Conservation (phyloP, 1,140 invertebrate species). For the Nymphalis io region DNA sequence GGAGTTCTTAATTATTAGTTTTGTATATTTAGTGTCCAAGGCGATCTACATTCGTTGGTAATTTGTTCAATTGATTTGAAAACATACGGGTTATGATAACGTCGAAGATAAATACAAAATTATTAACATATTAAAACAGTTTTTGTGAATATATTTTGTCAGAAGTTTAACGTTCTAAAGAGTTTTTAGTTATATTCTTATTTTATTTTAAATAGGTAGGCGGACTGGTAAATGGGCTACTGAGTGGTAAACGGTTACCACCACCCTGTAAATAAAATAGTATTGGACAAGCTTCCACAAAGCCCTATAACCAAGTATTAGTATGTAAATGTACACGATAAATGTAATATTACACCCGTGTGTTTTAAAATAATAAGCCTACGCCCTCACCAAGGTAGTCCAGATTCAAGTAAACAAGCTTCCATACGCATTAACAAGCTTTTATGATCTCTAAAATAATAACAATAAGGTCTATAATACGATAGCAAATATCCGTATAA, state of each 20-base stretch:
- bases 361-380: constrained; percentile 53
- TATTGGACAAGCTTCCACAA: too few relatives aligned
- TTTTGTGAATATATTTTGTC: too few relatives aligned
- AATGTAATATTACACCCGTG: constrained; percentile 34
- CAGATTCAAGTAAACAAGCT: constrained; percentile 52
- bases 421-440: constrained; percentile 19
- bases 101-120: constrained; percentile 26
- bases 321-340: not conserved
- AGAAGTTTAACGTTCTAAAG: too few relatives aligned
- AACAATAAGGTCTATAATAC: constrained; percentile 38
- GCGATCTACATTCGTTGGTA: constrained; percentile 70
- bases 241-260: too few relatives aligned
- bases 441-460: constrained; percentile 31
- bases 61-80: constrained; percentile 55
- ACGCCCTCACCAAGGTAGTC: constrained; percentile 72
- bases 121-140: not conserved
- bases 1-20: constrained; percentile 31
- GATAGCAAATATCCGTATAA: not conserved
- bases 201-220: too few relatives aligned
- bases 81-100: constrained; percentile 33
- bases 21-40: constrained; percentile 48
- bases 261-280: too few relatives aligned
- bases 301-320: not conserved
- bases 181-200: too few relatives aligned
- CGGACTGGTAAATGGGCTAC: too few relatives aligned